phyloP scores from a whole-genome alignment of 2,888 invertebrate genomes.

The Fragum whitleyi region DNA sequence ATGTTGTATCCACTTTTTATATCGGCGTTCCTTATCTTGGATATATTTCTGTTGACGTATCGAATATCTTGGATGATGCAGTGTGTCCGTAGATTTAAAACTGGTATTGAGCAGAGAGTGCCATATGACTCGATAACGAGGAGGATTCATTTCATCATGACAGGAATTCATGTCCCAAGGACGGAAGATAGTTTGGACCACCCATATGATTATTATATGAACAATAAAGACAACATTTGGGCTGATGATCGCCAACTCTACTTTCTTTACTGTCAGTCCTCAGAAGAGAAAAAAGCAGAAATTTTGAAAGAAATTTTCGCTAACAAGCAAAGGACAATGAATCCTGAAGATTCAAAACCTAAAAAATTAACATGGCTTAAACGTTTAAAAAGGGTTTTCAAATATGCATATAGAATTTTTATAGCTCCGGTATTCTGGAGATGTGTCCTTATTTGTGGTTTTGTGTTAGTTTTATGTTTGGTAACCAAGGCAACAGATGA shows the following conservation, averaged over 20 bases:
- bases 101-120: slow-evolving; percentile 75
- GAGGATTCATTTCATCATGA: slow-evolving; percentile 76
- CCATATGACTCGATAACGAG: slow-evolving; percentile 77
- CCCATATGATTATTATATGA: slow-evolving; percentile 71
- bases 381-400: slow-evolving; percentile 29
- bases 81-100: slow-evolving; percentile 68
- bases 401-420: slow-evolving; percentile 63
- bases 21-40: slow-evolving; percentile 74
- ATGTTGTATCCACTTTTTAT: slow-evolving; percentile 74
- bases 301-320: slow-evolving; percentile 78
- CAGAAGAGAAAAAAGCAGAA: slow-evolving; percentile 75
- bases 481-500: slow-evolving; percentile 70
- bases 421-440: slow-evolving; percentile 72
- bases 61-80: slow-evolving; percentile 76
- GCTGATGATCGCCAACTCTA: slow-evolving; percentile 71
- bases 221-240: slow-evolving; percentile 72
- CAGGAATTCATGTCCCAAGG: slow-evolving; percentile 72
- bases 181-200: slow-evolving; percentile 66
- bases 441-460: slow-evolving; percentile 69
- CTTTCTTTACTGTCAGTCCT: slow-evolving; percentile 74
- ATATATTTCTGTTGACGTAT: slow-evolving; percentile 73
- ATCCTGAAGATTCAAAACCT: slow-evolving; percentile 32
- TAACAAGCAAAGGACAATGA: slow-evolving; percentile 72
- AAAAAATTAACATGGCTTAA: slow-evolving; percentile 30
- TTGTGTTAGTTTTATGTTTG: slow-evolving; percentile 68